Base-by-base conservation (phyloP, 2,113 vertebrate genomes). In the Pterocles gutturalis region DNA sequence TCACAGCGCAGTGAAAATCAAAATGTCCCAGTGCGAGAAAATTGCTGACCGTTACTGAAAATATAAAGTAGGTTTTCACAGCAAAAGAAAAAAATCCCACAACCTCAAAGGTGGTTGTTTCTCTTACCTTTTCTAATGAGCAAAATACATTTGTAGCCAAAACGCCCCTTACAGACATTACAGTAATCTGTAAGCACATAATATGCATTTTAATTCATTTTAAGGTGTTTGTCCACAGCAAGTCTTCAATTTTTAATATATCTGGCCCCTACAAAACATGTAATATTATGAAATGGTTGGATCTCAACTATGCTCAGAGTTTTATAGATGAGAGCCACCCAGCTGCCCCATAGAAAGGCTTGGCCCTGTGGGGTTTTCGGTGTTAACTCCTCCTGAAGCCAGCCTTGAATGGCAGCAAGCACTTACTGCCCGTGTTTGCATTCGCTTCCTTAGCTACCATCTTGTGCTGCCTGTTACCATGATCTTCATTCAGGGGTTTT, bases 21-120 rank as follows among this genome's bases (percentile, higher is more conserved):
- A 34, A 79, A 78, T 46, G 38, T 82, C 69, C 87, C 61, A 67
- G n/a, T 43, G 48, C 0, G 3, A 73, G 77, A 76, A 81, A 95
- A 67, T 26, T 58, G 38, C 57, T 87, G 81, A 60, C 33, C 43
- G 38, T 25, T 89, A 78, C 72, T 0, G 0, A 82, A 96, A 92
- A 60, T 11, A 72, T 57, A 48, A 91, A 71, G 26, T 43, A 69
- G 60, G 24, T 60, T 89, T 87, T 87, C 76, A 77, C 9, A 10
- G 83, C 71, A 91, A 81, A 79, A 88, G 11, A 12, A 53, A 58
- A 16, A 2, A 46, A 41, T 18, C n/a, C n/a, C 80, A 84, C 48
- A 46, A 18, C 29, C 53, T 89, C 72, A 78, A 38, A 84, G 53
- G 72, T 48, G 49, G 36, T 77, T 96, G 36, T 77, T 96, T 96